Evolutionary conservation across 2,113 vertebrate genomes (phyloP).

Genomic region (Bos taurus): DNA sequence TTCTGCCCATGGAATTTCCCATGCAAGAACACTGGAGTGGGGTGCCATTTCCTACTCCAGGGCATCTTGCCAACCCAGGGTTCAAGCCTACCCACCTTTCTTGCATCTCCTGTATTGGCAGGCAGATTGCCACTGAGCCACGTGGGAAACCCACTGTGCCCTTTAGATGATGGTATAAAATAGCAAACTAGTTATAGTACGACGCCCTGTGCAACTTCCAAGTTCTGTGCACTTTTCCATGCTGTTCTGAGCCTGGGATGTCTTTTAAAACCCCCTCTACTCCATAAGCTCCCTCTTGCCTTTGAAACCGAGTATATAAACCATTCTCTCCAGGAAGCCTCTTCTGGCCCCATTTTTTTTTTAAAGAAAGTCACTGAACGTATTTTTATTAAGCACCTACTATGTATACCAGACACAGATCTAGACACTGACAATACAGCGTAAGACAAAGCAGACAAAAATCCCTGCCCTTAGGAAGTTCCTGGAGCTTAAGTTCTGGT

Average conservation of each 20-base stretch:
- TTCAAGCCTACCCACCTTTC: not conserved
- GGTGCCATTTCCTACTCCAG: not conserved
- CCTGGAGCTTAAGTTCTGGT: not conserved
- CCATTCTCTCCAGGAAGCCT: not conserved
- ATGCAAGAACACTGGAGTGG: not conserved
- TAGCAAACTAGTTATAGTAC: not conserved
- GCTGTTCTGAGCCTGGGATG: not conserved
- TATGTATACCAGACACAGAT: not conserved
- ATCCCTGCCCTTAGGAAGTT: not conserved
- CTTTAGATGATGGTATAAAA: not conserved
- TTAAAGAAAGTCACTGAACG: not conserved
- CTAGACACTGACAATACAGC: not conserved
- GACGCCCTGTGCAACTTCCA: not conserved
- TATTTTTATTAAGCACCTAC: conserved; percentile 52
- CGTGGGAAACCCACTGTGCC: not conserved
- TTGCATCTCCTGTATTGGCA: not conserved
- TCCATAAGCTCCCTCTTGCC: not conserved
- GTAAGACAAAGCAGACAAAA: conserved; percentile 17
- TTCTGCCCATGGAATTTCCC: not conserved
- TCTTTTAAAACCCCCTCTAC: not conserved
- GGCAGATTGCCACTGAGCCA: not conserved
- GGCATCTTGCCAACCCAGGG: not conserved
- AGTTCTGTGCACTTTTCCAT: not conserved
- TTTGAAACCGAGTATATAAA: not conserved
- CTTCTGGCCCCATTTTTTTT: not conserved